These are phyloP conservation scores for Rousettus leschenaultii DNA, from an alignment of 2,113 vertebrate species.

Conservation along the genomic window DNA sequence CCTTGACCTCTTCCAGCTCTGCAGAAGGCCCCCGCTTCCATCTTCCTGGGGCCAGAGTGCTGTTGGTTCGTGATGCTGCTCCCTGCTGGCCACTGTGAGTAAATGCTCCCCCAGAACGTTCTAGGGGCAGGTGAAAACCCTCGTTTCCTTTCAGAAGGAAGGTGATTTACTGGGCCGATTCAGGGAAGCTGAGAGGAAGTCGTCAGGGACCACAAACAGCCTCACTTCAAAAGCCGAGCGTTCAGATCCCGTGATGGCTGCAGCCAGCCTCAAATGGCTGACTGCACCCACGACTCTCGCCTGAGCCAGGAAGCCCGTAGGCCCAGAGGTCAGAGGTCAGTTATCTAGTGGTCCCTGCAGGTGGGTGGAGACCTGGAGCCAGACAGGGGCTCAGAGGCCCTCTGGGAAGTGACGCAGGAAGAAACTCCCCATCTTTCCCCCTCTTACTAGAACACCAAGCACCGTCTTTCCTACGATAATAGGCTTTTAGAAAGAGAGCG, in stretches of 20 bases:
- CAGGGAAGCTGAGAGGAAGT: background rate
- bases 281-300: background rate
- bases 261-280: background rate
- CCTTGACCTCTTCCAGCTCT: background rate
- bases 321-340: background rate
- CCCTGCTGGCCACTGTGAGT: background rate
- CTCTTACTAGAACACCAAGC: background rate
- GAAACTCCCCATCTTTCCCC: background rate
- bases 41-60: rapidly evolving
- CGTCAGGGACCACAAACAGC: background rate
- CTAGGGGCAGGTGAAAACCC: background rate
- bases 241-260: background rate
- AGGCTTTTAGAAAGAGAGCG: background rate
- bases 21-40: background rate
- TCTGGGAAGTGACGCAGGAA: background rate
- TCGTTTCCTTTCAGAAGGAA: background rate
- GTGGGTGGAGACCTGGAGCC: background rate
- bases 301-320: background rate
- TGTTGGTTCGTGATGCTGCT: background rate
- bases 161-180: background rate
- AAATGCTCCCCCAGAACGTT: background rate
- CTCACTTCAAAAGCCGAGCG: background rate
- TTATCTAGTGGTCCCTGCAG: background rate
- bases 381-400: background rate
- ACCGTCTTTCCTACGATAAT: background rate